Evolutionary conservation across 2,113 vertebrate species (phyloP).

Genomic region (Lasiurus borealis): DNA sequence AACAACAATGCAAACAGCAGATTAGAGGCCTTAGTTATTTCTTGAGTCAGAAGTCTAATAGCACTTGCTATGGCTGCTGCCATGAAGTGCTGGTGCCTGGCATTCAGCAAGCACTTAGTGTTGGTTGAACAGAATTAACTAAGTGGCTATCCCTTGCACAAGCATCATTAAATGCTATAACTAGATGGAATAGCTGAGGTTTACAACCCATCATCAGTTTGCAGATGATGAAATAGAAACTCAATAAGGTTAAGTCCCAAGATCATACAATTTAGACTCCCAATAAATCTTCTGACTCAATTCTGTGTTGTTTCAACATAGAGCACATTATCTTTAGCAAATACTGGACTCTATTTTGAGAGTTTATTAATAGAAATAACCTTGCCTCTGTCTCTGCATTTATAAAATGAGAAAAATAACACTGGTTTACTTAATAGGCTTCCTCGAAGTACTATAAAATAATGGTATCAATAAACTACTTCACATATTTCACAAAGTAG

Average conservation of each 20-base stretch:
- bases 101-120: neutral
- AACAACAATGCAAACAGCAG: neutral
- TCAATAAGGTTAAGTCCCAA: neutral
- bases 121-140: neutral
- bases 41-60: neutral
- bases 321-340: neutral
- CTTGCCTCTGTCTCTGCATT: neutral
- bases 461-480: neutral
- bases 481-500: neutral
- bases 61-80: no score
- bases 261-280: neutral
- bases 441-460: neutral
- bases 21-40: neutral
- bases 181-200: neutral
- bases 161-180: neutral
- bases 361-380: constrained; percentile 6
- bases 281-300: neutral
- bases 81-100: neutral
- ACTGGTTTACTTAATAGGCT: neutral
- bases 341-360: neutral
- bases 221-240: neutral
- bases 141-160: neutral
- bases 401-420: neutral
- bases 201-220: neutral
- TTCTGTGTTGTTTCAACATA: neutral